A percentile compares a stretch with the other conserved stretches of the same genome.
phyloP scores from a whole-genome alignment of 2,797 vertebrate genomes.

The Syngnathus rostellatus region DNA sequence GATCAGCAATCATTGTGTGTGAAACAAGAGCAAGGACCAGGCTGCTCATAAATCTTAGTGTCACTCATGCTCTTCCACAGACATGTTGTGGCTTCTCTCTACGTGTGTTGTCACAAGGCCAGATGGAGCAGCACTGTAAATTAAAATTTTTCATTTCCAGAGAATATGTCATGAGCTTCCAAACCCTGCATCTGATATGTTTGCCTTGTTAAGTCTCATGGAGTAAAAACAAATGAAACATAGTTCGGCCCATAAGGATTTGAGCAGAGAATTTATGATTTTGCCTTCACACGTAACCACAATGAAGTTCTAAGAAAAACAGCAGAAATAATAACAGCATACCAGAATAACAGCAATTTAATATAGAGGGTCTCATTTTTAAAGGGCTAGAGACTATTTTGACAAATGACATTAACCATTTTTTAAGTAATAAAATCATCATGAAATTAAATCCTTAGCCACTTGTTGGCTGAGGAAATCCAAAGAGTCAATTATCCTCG shows the following conservation, averaged over 20 bases:
- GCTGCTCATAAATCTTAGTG: slow-evolving; percentile 58
- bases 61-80: slow-evolving; percentile 61
- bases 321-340: too few relatives aligned
- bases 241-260: background rate
- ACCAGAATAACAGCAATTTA: background rate
- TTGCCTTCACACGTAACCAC: background rate
- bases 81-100: slow-evolving; percentile 56
- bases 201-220: slow-evolving; percentile 6
- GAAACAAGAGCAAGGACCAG: slow-evolving; percentile 33
- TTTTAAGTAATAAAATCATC: background rate
- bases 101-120: slow-evolving; percentile 42
- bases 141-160: slow-evolving; percentile 44
- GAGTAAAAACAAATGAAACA: background rate
- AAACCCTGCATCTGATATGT: slow-evolving; percentile 16
- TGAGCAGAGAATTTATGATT: background rate
- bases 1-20: slow-evolving; percentile 39
- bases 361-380: background rate
- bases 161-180: slow-evolving; percentile 32
- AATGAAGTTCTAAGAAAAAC: too few relatives aligned
- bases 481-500: background rate
- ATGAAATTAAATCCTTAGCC: background rate
- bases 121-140: slow-evolving; percentile 51
- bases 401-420: background rate
- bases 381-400: background rate
- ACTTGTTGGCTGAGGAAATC: background rate